These are phyloP conservation scores for Chiroxiphia lanceolata DNA, from an alignment of 2,797 vertebrate species.

Conservation along the genomic window DNA sequence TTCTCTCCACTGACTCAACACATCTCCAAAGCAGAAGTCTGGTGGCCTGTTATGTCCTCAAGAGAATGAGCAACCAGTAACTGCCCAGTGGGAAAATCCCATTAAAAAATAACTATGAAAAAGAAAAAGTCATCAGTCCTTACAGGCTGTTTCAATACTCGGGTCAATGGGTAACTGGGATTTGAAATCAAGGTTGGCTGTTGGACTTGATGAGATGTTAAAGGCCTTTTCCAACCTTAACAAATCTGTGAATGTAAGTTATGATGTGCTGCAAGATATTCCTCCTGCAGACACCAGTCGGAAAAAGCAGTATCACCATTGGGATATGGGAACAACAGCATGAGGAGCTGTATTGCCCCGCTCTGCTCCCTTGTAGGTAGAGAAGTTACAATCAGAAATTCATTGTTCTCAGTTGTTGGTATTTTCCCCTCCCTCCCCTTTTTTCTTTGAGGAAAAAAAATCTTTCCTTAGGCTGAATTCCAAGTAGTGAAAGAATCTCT, in stretches of 20 bases:
- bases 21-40: neutral
- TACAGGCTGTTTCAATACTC: neutral
- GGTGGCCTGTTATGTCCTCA: neutral
- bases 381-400: neutral
- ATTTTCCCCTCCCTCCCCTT: neutral
- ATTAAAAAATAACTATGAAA: neutral
- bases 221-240: neutral
- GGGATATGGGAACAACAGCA: accelerated
- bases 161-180: neutral
- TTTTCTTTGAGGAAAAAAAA: neutral
- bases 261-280: neutral
- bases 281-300: neutral
- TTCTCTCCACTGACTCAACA: neutral
- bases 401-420: neutral
- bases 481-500: neutral
- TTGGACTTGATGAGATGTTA: neutral
- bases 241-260: neutral
- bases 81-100: neutral
- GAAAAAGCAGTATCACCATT: neutral
- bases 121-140: neutral
- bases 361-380: neutral
- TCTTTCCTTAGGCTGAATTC: neutral
- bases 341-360: accelerated
- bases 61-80: neutral
- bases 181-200: neutral